phyloP scores from a whole-genome alignment of 2,113 vertebrate genomes.

The Thomomys bottae region DNA sequence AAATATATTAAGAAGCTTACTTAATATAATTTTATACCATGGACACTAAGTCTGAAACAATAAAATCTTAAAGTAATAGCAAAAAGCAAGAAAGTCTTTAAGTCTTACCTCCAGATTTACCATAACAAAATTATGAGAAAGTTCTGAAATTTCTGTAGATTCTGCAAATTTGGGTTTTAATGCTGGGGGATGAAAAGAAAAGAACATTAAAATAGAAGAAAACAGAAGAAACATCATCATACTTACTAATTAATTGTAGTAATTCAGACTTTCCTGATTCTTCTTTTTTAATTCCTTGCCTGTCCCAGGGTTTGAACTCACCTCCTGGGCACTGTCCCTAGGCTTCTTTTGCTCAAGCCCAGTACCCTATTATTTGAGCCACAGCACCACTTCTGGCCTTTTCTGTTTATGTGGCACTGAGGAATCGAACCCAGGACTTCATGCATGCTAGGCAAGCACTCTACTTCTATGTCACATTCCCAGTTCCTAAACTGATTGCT shows the following conservation, averaged over 20 bases:
- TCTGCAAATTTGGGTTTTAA: slow-evolving; percentile 98
- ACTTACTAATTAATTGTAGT: neutral
- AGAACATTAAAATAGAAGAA: slow-evolving; percentile 51
- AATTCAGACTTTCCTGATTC: neutral
- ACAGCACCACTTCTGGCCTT: too few relatives aligned
- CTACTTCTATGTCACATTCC: neutral
- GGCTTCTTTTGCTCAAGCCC: too few relatives aligned
- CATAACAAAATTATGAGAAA: slow-evolving; percentile 99
- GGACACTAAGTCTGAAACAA: slow-evolving; percentile 38
- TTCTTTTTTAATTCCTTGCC: neutral
- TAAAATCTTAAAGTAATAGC: slow-evolving; percentile 46
- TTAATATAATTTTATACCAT: slow-evolving; percentile 38
- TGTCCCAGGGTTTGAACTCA: too few relatives aligned
- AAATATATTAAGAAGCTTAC: neutral
- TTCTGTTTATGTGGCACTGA: too few relatives aligned
- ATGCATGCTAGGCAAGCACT: too few relatives aligned
- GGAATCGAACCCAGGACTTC: too few relatives aligned
- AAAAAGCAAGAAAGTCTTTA: slow-evolving; percentile 18
- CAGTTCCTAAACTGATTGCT: neutral
- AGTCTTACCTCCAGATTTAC: slow-evolving; percentile 96
- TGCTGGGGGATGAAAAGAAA: slow-evolving; percentile 81
- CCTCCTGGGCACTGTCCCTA: too few relatives aligned
- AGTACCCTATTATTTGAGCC: too few relatives aligned
- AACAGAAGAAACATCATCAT: slow-evolving; percentile 52
- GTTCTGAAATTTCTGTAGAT: slow-evolving; percentile 97